Conservation (phyloP, 2,888 invertebrate species). For the Drosophila eohydei region DNA sequence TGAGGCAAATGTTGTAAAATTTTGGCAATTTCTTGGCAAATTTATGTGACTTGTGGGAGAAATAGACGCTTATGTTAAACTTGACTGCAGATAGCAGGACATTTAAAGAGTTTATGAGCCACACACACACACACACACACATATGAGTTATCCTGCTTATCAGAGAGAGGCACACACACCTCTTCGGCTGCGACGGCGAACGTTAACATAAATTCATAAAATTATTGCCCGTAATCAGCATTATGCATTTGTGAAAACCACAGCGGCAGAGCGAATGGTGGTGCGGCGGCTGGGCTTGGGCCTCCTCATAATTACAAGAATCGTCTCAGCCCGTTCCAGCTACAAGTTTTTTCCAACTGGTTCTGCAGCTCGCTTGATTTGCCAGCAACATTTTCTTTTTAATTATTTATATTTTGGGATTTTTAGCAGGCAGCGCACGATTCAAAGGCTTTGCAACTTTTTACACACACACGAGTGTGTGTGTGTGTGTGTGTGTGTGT, state of each 20-base stretch:
- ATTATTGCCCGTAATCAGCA: constrained; percentile 84
- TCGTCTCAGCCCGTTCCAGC: constrained; percentile 14
- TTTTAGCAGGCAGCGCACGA: constrained; percentile 75
- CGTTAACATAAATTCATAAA: constrained; percentile 81
- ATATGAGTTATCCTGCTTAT: constrained; percentile 45
- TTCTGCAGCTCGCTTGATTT: constrained; percentile 69
- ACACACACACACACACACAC: constrained; percentile 7
- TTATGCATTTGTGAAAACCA: constrained; percentile 84
- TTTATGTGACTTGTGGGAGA: constrained; percentile 58
- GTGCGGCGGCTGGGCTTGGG: background rate
- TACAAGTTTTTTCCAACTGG: constrained; percentile 13
- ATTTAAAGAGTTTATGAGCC: constrained; percentile 54
- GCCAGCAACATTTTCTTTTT: constrained; percentile 81
- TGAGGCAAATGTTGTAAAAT: constrained; percentile 32
- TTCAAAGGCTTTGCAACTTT: constrained; percentile 70
- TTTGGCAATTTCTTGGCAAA: constrained; percentile 50
- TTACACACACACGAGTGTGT: background rate
- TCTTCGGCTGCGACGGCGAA: constrained; percentile 31
- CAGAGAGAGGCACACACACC: constrained; percentile 50
- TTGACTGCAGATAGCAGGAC: constrained; percentile 43
- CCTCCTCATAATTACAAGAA: constrained; percentile 52
- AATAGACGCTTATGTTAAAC: constrained; percentile 31
- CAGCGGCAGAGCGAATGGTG: constrained; percentile 55
- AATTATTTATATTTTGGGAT: constrained; percentile 81
- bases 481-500: constrained; percentile 17